Conservation (phyloP, 1,140 invertebrate species). For the Zophobas atratus region DNA sequence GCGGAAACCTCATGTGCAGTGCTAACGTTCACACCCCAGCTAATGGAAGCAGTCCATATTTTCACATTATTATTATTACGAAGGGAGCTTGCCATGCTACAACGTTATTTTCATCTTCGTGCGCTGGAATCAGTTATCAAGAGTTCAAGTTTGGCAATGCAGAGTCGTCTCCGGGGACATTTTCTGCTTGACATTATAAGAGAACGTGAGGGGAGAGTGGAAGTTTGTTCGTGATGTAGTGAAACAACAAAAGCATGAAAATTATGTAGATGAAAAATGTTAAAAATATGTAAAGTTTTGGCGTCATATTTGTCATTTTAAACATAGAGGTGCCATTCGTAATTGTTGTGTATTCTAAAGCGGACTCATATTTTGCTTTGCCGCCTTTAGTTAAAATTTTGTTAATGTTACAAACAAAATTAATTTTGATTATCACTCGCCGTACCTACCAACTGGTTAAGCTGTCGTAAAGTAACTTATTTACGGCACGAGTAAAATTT, state of each 20-base stretch:
- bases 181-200: not conserved
- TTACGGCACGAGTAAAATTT: too few species aligned
- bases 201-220: conserved; percentile 9
- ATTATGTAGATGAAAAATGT: not conserved
- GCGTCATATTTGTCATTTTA: too few species aligned
- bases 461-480: too few species aligned
- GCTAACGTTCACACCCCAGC: conserved; percentile 4
- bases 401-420: too few species aligned
- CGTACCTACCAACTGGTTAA: too few species aligned
- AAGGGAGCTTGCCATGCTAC: not conserved
- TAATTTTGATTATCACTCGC: too few species aligned
- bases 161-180: conserved; percentile 5
- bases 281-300: too few species aligned
- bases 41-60: conserved; percentile 24
- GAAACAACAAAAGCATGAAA: not conserved
- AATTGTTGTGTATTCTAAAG: too few species aligned
- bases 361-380: too few species aligned
- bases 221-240: not conserved
- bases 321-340: too few species aligned
- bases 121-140: conserved; percentile 12
- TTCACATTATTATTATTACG: conserved; percentile 25
- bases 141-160: conserved; percentile 1
- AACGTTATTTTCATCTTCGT: conserved; percentile 15
- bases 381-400: too few species aligned
- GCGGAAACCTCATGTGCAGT: conserved; percentile 25